Percentiles rank a stretch among this genome's conserved stretches.
These are phyloP conservation scores for Leucoraja erinaceus DNA, from an alignment of 2,113 vertebrate species.

Conservation along the genomic window DNA sequence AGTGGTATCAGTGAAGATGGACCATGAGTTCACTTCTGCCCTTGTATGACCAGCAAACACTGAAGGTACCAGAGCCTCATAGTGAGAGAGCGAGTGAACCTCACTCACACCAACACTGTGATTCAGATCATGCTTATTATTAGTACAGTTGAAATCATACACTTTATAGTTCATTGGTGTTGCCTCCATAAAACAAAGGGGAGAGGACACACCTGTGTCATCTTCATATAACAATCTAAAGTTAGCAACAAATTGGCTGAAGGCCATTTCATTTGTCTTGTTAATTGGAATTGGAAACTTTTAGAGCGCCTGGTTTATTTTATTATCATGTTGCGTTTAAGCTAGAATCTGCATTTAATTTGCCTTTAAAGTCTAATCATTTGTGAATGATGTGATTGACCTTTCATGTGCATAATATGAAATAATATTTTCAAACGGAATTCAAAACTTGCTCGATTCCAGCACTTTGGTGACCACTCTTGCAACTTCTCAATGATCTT, in stretches of 20 bases:
- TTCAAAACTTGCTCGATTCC: background rate
- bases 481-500: background rate
- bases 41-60: background rate
- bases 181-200: background rate
- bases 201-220: background rate
- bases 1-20: background rate
- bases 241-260: too few relatives aligned
- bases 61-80: too few relatives aligned
- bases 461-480: background rate
- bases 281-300: constrained; percentile 1
- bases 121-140: background rate
- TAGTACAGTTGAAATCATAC: background rate
- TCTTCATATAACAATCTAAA: background rate
- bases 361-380: constrained; percentile 5
- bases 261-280: background rate
- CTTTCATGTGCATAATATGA: background rate
- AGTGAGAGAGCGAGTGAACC: background rate
- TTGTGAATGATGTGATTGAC: background rate
- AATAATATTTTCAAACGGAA: background rate
- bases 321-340: background rate
- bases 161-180: background rate
- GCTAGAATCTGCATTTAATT: constrained; percentile 4
- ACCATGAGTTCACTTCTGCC: background rate
- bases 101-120: background rate
- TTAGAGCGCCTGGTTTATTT: background rate